Evolutionary conservation across 2,797 vertebrate genomes (phyloP).

Genomic region (Liasis olivaceus): DNA sequence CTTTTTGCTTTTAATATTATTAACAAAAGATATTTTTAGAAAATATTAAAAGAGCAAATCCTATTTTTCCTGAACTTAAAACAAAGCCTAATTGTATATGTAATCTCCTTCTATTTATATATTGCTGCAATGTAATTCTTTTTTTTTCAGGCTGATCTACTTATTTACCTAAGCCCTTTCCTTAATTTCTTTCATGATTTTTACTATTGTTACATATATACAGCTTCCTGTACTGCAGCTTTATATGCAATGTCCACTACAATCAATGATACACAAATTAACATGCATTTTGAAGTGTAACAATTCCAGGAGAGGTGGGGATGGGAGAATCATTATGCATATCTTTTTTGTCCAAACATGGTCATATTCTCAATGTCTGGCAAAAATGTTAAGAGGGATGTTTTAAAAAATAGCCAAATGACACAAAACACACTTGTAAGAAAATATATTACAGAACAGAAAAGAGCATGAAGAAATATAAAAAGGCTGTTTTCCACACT

Average conservation of each 20-base stretch:
- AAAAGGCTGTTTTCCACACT: slow-evolving; percentile 4
- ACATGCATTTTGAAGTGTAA: slow-evolving; percentile 12
- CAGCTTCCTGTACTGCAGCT: slow-evolving; percentile 9
- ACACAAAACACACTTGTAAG: slow-evolving; percentile 11
- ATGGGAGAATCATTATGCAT: neutral
- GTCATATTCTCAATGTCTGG: neutral
- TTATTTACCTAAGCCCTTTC: slow-evolving; percentile 5
- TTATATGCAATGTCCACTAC: neutral
- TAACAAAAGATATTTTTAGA: neutral
- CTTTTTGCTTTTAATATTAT: neutral
- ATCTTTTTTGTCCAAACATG: neutral
- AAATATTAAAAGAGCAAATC: neutral
- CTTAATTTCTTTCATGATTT: slow-evolving; percentile 26
- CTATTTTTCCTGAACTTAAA: neutral
- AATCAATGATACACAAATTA: neutral
- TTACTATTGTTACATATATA: neutral
- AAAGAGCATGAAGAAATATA: neutral
- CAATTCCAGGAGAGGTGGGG: neutral
- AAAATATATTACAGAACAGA: neutral
- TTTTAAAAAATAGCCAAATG: slow-evolving; percentile 31
- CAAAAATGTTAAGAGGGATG: slow-evolving; percentile 18
- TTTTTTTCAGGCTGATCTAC: neutral
- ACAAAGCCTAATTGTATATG: neutral
- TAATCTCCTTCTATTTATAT: neutral
- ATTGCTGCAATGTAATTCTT: neutral